Evolutionary conservation across 2,888 invertebrate species (phyloP), one percentile per base, ranked within the genome.

Genomic region (Leptinotarsa haldemani): DNA sequence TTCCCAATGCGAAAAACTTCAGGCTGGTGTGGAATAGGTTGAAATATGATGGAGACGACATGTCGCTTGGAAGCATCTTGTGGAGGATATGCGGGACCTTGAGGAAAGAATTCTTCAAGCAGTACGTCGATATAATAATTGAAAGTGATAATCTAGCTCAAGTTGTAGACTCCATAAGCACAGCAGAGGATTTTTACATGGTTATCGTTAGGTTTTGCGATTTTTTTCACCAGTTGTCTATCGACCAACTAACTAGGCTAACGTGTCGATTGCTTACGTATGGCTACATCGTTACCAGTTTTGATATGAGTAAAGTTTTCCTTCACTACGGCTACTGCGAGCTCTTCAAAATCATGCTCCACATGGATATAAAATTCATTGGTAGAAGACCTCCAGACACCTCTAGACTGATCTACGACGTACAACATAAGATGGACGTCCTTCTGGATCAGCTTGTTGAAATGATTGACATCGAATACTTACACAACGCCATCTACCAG

Each of bases 291-390:
- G 65, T 74, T 25, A 78, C 74, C 12, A 74, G 77, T 65, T 77
- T 75, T 30, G 77, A 79, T 73, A 75, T 82, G 73, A 76, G 76
- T 64, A 79, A 77, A 74, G 68, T 82, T 18, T 81, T 79, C 65
- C 52, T 76, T 9, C 76, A 80, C 20, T 82, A 76, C 69, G 81
- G 80, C 18, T 80, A 82, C 63, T 79, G 79, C 71, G 79, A 79
- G 15, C 66, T 82, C n/a, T 80, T 80, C 22, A 75, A 78, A 67
- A 76, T 80, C 20, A 76, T 80, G 74, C 77, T 82, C 18, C 81
- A 82, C 47, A 81, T 82, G 80, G 81, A 82, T 71, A 75, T 81
- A 58, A 77, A 75, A 64, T 74, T 71, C 47, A 74, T 75, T n/a
- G 77, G 76, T 13, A 71, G 50, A 16, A 73, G 76, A 56, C 74